A percentile compares a stretch with the other conserved stretches of the same genome.
phyloP scores from a whole-genome alignment of 2,797 vertebrate species.

The Falco biarmicus region DNA sequence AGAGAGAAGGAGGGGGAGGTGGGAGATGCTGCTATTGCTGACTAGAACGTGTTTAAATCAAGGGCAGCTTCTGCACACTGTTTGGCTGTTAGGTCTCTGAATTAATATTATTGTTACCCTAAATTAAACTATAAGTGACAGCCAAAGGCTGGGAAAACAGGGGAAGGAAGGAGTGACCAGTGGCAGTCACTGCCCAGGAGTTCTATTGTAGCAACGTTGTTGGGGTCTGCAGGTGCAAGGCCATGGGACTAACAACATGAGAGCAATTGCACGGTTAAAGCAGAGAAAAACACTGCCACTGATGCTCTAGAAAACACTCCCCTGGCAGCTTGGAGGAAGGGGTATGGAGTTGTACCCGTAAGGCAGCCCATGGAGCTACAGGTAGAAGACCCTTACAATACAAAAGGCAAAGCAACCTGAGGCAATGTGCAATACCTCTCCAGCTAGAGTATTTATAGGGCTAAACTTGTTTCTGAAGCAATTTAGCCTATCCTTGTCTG shows the following conservation, averaged over 20 bases:
- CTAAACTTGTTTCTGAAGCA: background rate
- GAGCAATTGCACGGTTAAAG: background rate
- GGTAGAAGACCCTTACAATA: background rate
- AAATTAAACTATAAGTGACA: background rate
- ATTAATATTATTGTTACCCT: background rate
- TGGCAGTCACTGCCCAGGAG: accelerated
- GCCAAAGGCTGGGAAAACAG: background rate
- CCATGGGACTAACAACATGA: too few species aligned
- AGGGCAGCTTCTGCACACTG: background rate
- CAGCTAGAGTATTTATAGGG: background rate
- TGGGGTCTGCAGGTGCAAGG: background rate
- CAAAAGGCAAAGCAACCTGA: background rate
- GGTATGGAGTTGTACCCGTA: background rate
- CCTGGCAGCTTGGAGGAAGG: background rate
- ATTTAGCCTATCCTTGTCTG: background rate
- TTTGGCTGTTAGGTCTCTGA: background rate
- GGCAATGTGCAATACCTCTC: background rate
- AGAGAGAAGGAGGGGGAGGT: background rate
- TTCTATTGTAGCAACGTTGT: background rate
- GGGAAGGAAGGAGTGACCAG: background rate
- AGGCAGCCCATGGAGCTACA: background rate
- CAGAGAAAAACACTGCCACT: background rate
- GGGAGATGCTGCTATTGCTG: background rate
- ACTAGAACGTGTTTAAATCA: background rate
- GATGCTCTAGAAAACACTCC: background rate